phyloP scores from a whole-genome alignment of 2,113 vertebrate genomes.

The Spizaetus ornatus region DNA sequence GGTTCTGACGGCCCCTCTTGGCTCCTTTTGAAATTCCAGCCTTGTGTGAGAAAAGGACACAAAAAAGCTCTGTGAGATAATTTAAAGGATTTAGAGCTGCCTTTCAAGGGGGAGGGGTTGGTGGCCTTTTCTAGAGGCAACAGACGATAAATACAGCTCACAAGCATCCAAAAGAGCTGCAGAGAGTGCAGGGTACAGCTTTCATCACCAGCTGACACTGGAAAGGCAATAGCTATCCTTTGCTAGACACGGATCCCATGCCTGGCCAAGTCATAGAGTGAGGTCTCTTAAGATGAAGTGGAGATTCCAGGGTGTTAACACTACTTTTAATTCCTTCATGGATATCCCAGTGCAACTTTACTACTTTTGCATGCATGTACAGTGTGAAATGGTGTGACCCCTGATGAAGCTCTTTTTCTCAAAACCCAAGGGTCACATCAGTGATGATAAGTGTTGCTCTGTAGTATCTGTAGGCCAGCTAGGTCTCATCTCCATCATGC shows the following conservation, averaged over 20 bases:
- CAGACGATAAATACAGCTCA: background rate
- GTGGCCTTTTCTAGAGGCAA: slow-evolving; percentile 39
- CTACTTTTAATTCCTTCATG: background rate
- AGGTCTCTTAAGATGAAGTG: background rate
- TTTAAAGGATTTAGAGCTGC: slow-evolving; percentile 55
- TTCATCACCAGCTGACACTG: background rate
- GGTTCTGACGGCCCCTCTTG: slow-evolving; percentile 12
- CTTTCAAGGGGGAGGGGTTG: slow-evolving; percentile 27
- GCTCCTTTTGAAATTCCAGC: slow-evolving; percentile 42
- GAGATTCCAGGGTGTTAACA: background rate
- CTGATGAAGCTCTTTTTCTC: background rate
- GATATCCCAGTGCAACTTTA: background rate
- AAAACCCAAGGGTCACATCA: background rate
- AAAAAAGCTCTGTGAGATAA: slow-evolving; percentile 49
- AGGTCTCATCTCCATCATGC: background rate
- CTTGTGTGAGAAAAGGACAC: slow-evolving; percentile 45
- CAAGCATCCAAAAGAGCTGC: slow-evolving; percentile 4
- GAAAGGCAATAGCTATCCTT: background rate
- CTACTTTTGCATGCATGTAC: background rate
- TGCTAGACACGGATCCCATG: background rate
- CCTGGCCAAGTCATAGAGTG: background rate
- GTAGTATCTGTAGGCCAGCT: background rate
- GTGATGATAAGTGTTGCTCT: background rate
- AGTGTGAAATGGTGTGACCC: background rate
- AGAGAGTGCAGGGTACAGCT: background rate